phyloP scores from a whole-genome alignment of 2,888 invertebrate species.

The Anthophora plumipes region DNA sequence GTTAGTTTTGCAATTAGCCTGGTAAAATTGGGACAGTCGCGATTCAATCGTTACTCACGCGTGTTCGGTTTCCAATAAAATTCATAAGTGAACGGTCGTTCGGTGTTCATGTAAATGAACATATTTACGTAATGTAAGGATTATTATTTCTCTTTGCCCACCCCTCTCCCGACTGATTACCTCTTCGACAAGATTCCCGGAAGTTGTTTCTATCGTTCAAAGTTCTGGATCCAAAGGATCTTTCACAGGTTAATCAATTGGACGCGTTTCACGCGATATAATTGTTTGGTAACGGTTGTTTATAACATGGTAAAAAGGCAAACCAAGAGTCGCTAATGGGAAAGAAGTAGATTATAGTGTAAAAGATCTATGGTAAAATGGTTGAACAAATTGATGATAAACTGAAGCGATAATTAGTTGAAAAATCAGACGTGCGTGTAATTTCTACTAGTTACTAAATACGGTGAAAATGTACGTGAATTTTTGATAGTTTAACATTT shows the following conservation, averaged over 20 bases:
- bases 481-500: too few species aligned
- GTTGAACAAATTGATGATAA: neutral
- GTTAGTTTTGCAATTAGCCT: slow-evolving; percentile 13
- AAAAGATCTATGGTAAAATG: neutral
- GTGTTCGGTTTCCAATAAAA: neutral
- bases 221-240: slow-evolving; percentile 18
- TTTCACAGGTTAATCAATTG: slow-evolving; percentile 16
- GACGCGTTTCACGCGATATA: slow-evolving; percentile 24
- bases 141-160: neutral
- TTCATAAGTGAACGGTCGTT: neutral
- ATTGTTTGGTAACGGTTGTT: slow-evolving; percentile 18
- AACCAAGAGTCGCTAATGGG: neutral
- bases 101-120: slow-evolving; percentile 12
- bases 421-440: neutral
- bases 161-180: slow-evolving; percentile 9
- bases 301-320: neutral
- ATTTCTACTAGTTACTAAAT: neutral
- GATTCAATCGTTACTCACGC: slow-evolving; percentile 1
- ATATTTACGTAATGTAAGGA: slow-evolving; percentile 17
- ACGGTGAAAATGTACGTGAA: too few species aligned
- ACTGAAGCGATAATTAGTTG: neutral
- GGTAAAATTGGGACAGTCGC: neutral
- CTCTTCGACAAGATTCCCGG: neutral
- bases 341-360: neutral
- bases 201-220: slow-evolving; percentile 18